Base-by-base conservation (phyloP, 2,888 invertebrate genomes). In the Aplocera efformata region DNA sequence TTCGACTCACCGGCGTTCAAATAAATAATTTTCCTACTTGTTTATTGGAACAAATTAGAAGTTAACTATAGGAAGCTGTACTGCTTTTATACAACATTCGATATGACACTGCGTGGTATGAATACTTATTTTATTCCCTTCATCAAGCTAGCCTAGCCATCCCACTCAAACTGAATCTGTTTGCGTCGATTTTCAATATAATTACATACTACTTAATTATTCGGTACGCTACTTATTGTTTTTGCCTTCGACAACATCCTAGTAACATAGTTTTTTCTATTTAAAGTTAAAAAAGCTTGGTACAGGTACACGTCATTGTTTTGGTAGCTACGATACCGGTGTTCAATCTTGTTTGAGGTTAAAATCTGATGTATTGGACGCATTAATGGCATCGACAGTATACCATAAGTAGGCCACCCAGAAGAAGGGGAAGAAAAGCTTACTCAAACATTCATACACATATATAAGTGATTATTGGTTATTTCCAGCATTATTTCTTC, bases 261-360 rank as follows among this genome's bases (percentile, higher is more conserved):
- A 17, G 13, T 5, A 3, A n/a, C 6, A 22, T 7, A 3, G n/a
- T 22, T 22, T 1, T 5, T 22, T 5, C 1, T 8, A 24, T 20
- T 20, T n/a, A 13, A 20, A 21, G n/a, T 1, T 20, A 8, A 6
- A 22, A 17, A 36, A 6, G 43, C 21, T 26, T 49, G n/a, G n/a
- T n/a, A n/a, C n/a, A 41, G 25, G 79, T 79, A 81, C 82, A 81
- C 80, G 80, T 80, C 80, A 79, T 58, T 69, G 61, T 55, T 63
- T 56, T 30, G 11, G 46, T 48, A 47, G 41, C 49, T 53, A 48
- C 56, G 60, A 55, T 42, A 49, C 42, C 59, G 58, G 50, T 43
- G 44, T 23, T 17, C 6, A 21, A 27, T 44, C 29, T 6, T 10
- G 32, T 37, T 53, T 28, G 33, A 63, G 60, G 62, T 63, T 62